These are phyloP conservation scores for Corticium candelabrum DNA, from an alignment of 37 sponge, comb jelly and placozoan species.

Conservation along the genomic window DNA sequence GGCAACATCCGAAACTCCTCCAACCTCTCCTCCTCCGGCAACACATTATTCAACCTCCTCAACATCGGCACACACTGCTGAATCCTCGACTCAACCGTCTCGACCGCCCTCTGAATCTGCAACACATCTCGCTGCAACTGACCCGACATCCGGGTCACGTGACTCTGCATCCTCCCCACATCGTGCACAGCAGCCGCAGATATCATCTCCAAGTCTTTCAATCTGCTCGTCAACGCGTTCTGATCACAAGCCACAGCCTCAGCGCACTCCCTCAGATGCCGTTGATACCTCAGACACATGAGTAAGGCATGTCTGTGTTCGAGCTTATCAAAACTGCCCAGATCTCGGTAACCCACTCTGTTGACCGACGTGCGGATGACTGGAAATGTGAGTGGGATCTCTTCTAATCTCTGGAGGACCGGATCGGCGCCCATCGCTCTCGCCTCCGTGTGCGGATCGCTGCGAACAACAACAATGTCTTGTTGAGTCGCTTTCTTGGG, in stretches of 20 bases:
- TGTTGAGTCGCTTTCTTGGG: background rate
- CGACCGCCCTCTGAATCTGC: background rate
- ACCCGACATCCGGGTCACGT: background rate
- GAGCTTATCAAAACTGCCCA: background rate
- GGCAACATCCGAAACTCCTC: background rate
- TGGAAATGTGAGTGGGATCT: background rate
- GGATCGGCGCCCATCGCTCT: background rate
- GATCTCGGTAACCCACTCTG: background rate
- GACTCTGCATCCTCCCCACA: background rate
- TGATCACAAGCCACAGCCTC: background rate
- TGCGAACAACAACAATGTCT: background rate
- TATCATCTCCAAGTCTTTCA: background rate
- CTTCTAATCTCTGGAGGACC: background rate
- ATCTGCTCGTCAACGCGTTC: background rate
- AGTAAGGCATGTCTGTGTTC: background rate
- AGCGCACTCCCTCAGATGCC: slow-evolving; percentile 5
- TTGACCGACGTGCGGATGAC: slow-evolving; percentile 1
- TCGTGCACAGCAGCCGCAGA: background rate
- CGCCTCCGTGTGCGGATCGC: background rate
- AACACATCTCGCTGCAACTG: background rate
- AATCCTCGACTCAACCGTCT: background rate
- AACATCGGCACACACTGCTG: background rate
- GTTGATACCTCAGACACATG: background rate
- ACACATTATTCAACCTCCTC: background rate
- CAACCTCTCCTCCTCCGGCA: background rate